phyloP scores from a whole-genome alignment of 2,113 vertebrate genomes.

The Cavia aperea region DNA sequence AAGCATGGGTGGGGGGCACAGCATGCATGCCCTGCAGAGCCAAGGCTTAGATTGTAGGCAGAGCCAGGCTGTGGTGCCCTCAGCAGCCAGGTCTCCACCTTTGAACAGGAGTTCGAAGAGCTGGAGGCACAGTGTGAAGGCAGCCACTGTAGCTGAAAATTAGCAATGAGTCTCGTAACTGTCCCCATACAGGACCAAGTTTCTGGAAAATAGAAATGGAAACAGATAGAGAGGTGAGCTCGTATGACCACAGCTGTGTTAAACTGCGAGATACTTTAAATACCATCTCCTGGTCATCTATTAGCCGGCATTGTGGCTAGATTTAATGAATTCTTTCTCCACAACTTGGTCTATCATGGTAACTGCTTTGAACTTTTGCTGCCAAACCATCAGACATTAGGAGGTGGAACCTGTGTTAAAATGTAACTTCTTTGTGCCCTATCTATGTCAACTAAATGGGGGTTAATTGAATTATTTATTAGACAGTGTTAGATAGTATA shows the following conservation, averaged over 20 bases:
- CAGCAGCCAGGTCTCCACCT: too few species aligned
- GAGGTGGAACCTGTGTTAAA: conserved; percentile 94
- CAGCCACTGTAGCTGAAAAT: conserved; percentile 79
- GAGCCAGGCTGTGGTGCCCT: too few species aligned
- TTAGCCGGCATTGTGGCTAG: conserved; percentile 94
- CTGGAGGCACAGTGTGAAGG: too few species aligned
- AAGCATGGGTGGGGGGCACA: neutral
- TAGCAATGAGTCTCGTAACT: conserved; percentile 89
- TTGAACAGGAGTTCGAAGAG: too few species aligned
- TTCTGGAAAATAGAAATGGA: conserved; percentile 90
- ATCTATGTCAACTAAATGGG: conserved; percentile 88
- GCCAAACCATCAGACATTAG: conserved; percentile 97
- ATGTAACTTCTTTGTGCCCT: conserved; percentile 93
- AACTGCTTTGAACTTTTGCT: conserved; percentile 93
- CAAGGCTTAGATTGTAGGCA: too few species aligned
- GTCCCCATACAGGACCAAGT: conserved; percentile 90
- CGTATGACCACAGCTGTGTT: conserved; percentile 81
- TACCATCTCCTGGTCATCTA: neutral
- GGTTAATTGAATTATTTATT: conserved; percentile 97
- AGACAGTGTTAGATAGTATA: conserved; percentile 87
- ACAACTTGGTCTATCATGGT: conserved; percentile 97
- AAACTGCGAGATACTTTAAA: too few species aligned
- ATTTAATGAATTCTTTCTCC: conserved; percentile 95
- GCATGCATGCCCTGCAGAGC: too few species aligned
- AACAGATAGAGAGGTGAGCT: conserved; percentile 98